Base-by-base conservation (phyloP, 2,113 vertebrate species). In the Lathamus discolor region DNA sequence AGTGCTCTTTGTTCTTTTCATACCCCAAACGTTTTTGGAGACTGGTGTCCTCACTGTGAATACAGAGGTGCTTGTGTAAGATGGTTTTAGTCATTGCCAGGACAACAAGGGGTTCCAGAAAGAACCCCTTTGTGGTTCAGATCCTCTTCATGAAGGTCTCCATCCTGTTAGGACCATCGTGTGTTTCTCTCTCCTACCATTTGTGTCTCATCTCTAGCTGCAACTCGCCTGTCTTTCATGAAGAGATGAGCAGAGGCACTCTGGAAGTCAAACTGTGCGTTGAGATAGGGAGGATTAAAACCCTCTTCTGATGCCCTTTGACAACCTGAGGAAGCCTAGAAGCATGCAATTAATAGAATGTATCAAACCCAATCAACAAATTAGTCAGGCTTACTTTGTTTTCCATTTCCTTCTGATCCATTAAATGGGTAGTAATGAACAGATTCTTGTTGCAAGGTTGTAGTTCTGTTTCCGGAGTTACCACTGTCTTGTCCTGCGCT, bases 171-270 rank as follows among this genome's bases (percentile, higher is more conserved):
- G 37, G 8, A 73, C 28, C 17, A 4, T 5, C 2, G 13, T 68
- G 44, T 0, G 0, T 68, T 87, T 48, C 27, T 80, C 4, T 62
- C 1, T 9, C 4, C 3, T 49, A 8, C 17, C 0, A 0, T 27
- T 87, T 43, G 20, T 62, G 5, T 59, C 49, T 39, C 7, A 0
- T 31, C 37, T 62, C 19, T 28, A 43, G 20, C 69, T 81, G 59
- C 54, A 74, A 2, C 37, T 67, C 18, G 7, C 10, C 8, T 48
- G 39, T 29, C 44, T 31, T 43, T 64, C 13, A 9, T 20, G 35
- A 70, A 31, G 41, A 44, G 41, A 14, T 37, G 33, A 73, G 24
- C 68, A 66, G 72, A 39, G 27, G 24, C 10, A 4, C 7, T 55
- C 54, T 70, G 28, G 18, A 70, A 92, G 51, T 83, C 59, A 28